Evolutionary conservation across 2,888 invertebrate species (phyloP).

Genomic region (Odontocerum albicorne): DNA sequence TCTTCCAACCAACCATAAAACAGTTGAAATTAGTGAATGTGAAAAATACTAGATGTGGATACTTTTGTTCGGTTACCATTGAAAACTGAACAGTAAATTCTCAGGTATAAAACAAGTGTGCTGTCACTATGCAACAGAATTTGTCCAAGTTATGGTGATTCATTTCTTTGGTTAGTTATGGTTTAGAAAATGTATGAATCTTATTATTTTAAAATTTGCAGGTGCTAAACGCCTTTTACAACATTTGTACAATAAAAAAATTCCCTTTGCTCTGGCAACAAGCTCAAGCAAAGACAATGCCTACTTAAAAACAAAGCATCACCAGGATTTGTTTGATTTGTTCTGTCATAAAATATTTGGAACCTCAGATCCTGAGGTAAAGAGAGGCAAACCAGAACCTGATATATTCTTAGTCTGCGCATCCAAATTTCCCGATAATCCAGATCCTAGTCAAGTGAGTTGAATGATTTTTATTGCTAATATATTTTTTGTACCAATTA

Average conservation of each 20-base stretch:
- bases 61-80: too few species aligned
- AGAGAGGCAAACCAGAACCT: constrained; percentile 83
- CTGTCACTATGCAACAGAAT: too few species aligned
- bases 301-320: constrained; percentile 66
- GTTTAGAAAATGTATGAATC: too few species aligned
- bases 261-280: constrained; percentile 87
- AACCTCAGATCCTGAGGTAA: constrained; percentile 81
- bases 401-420: constrained; percentile 84
- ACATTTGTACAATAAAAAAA: constrained; percentile 69
- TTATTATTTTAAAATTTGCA: too few species aligned
- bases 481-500: too few species aligned
- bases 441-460: constrained; percentile 59
- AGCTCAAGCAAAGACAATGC: constrained; percentile 77
- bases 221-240: constrained; percentile 75
- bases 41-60: too few species aligned
- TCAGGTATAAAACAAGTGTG: too few species aligned
- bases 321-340: constrained; percentile 63
- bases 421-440: constrained; percentile 66
- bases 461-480: background rate
- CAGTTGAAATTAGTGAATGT: too few species aligned
- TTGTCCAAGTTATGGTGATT: too few species aligned
- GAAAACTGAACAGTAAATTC: too few species aligned
- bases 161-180: too few species aligned
- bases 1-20: too few species aligned
- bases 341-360: constrained; percentile 78